phyloP scores from a whole-genome alignment of 2,113 vertebrate species.

The Actenoides lindsayi region DNA sequence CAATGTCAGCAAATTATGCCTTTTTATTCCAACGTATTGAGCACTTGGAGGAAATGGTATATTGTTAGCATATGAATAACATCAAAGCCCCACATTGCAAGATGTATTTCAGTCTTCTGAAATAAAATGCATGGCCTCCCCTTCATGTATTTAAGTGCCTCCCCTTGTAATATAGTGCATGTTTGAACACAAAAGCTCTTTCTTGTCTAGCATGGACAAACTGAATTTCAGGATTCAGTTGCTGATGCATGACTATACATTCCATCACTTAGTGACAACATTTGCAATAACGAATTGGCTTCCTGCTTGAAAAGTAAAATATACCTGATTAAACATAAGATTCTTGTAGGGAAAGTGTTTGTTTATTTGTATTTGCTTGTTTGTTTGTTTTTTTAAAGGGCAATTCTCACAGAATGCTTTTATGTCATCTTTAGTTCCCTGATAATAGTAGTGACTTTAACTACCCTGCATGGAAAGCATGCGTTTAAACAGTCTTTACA shows the following conservation, averaged over 20 bases:
- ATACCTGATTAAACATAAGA: constrained; percentile 26
- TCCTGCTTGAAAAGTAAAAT: constrained; percentile 29
- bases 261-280: constrained; percentile 55
- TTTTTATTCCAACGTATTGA: constrained; percentile 72
- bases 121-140: constrained; percentile 46
- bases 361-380: neutral
- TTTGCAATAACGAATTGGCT: constrained; percentile 47
- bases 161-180: neutral
- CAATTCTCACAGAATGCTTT: neutral
- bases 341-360: neutral
- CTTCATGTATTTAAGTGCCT: constrained; percentile 24
- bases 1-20: constrained; percentile 73
- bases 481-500: neutral
- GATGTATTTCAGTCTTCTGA: constrained; percentile 69
- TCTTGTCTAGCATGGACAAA: neutral
- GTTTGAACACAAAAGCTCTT: constrained; percentile 24
- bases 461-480: neutral
- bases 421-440: constrained; percentile 10
- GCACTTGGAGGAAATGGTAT: constrained; percentile 68
- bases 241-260: constrained; percentile 28
- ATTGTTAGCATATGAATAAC: constrained; percentile 79
- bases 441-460: neutral
- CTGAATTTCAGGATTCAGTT: constrained; percentile 26
- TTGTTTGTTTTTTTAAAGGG: constrained; percentile 25
- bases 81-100: constrained; percentile 69